A percentile compares a stretch with the other conserved stretches of the same genome.
Conservation (phyloP, 2,888 invertebrate species). For the Neoaliturus tenellus region DNA sequence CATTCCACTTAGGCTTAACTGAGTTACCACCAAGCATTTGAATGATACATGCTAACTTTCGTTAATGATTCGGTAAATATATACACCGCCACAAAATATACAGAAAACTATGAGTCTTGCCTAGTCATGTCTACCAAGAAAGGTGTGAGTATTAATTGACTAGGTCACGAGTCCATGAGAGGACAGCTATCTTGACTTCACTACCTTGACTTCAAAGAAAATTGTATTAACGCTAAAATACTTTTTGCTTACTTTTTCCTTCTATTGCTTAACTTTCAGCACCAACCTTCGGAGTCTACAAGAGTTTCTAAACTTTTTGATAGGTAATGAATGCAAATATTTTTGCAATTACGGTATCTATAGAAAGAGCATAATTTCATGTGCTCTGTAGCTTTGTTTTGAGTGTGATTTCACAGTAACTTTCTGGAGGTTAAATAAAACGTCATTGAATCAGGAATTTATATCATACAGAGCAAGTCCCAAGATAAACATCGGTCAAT, state of each 20-base stretch:
- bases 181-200: background rate
- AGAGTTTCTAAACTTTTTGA: too few species aligned
- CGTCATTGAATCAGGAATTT: too few species aligned
- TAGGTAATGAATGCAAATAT: too few species aligned
- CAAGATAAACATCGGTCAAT: too few species aligned
- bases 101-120: background rate
- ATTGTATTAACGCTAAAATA: slow-evolving; percentile 14
- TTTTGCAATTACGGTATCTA: too few species aligned
- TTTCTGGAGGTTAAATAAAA: too few species aligned
- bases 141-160: slow-evolving; percentile 40
- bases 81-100: slow-evolving; percentile 8
- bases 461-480: too few species aligned
- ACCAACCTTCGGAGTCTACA: too few species aligned
- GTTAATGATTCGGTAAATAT: slow-evolving; percentile 31
- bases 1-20: background rate
- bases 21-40: background rate
- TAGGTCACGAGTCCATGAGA: slow-evolving; percentile 14
- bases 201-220: background rate
- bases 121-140: slow-evolving; percentile 3
- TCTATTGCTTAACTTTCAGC: too few species aligned
- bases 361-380: too few species aligned
- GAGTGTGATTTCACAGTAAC: too few species aligned
- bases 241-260: slow-evolving; percentile 47
- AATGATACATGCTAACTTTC: background rate
- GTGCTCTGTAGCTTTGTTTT: too few species aligned